Percentiles rank a stretch among this genome's conserved stretches.
These are phyloP conservation scores for Climacteris rufus DNA, from an alignment of 2,113 vertebrate species.

Conservation along the genomic window DNA sequence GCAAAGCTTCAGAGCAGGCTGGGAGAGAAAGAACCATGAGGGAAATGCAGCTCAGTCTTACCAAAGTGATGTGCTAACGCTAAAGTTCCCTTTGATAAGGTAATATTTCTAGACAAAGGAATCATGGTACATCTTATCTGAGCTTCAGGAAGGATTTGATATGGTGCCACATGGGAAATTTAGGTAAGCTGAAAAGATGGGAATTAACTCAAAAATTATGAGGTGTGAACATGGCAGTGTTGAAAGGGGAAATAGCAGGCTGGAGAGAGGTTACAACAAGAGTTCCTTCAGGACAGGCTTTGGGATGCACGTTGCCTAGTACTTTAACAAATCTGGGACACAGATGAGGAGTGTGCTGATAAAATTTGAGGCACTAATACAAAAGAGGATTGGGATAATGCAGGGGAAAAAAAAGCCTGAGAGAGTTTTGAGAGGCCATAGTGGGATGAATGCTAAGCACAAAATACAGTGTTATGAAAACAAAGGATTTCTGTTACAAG, in stretches of 20 bases:
- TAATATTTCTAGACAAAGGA: neutral
- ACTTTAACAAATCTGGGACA: neutral
- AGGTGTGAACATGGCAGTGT: neutral
- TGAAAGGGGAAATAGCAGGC: neutral
- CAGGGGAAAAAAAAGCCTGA: neutral
- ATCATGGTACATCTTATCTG: slow-evolving; percentile 18
- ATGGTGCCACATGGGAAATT: slow-evolving; percentile 24
- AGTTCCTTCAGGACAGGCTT: neutral
- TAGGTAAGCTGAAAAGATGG: slow-evolving; percentile 5
- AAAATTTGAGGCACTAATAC: neutral
- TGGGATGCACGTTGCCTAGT: neutral
- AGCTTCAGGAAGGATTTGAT: neutral
- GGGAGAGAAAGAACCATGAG: neutral
- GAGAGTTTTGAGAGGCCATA: neutral
- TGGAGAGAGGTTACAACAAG: neutral
- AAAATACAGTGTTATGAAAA: neutral
- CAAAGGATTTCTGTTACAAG: neutral
- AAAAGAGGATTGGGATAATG: neutral
- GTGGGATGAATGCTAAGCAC: neutral
- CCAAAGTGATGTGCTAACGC: neutral
- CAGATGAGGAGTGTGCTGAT: neutral
- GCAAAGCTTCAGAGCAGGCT: neutral
- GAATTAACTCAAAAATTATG: slow-evolving; percentile 4
- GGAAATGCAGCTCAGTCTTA: neutral
- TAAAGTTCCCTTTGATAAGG: neutral